Evolutionary conservation across 2,888 invertebrate species (phyloP).

Genomic region (Ochropleura plecta): DNA sequence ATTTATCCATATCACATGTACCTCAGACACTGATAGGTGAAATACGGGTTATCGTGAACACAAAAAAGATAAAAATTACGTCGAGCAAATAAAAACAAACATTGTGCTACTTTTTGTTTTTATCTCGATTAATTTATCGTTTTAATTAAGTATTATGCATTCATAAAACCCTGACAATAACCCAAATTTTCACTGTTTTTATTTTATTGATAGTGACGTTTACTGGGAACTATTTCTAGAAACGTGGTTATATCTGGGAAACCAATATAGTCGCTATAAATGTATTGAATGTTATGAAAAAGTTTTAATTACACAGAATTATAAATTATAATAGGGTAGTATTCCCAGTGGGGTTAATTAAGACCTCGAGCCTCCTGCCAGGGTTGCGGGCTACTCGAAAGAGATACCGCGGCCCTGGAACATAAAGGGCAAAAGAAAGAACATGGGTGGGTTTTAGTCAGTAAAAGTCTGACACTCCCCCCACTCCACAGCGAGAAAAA

Average conservation of each 20-base stretch:
- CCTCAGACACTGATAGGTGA: constrained; percentile 5
- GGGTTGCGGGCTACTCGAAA: no score
- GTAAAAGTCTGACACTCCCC: no score
- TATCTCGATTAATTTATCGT: background rate
- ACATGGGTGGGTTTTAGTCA: no score
- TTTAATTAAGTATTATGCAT: background rate
- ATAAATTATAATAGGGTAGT: background rate
- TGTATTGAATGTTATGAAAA: background rate
- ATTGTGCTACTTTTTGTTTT: background rate
- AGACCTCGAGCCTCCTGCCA: no score
- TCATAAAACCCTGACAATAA: background rate
- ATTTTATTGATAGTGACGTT: background rate
- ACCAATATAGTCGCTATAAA: background rate
- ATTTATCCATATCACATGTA: constrained; percentile 24
- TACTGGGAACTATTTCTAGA: background rate
- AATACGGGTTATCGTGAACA: constrained; percentile 35
- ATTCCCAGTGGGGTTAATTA: no score
- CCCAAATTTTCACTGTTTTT: background rate
- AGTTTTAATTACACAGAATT: background rate
- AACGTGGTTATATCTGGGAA: background rate
- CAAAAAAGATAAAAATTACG: constrained; percentile 14
- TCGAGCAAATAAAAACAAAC: constrained; percentile 23
- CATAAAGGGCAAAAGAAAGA: no score
- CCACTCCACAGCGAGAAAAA: no score
- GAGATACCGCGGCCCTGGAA: no score